Evolutionary conservation across 2,888 invertebrate genomes (phyloP), one percentile per base, ranked within the genome.

Genomic region (Itoplectis maculator): DNA sequence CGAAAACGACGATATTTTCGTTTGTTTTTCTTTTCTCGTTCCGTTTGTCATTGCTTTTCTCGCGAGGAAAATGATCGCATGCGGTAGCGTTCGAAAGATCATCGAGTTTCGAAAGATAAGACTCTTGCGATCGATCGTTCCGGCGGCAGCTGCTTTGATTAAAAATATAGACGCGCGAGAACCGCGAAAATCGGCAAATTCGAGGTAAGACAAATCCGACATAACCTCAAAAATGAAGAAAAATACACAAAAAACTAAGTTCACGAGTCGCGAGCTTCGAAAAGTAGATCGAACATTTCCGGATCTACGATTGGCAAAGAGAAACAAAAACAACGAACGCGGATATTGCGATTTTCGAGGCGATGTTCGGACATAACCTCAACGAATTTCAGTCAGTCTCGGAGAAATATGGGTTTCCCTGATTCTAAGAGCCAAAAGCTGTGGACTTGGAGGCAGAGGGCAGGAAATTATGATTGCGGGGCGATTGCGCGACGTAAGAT

Each of bases 401-500:
- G n/a, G 5, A 47, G n/a, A 47, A n/a, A 5, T 47, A 5, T 4
- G 47, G n/a, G 18, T 61, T 61, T 40, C 8, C 7, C 45, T 15
- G 61, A 37, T 2, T 2, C 7, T 65, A 90, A 63, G 90, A 91
- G 84, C 89, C 90, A 75, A 88, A 91, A 80, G 90, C 89, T 90
- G 89, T 82, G 90, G 91, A 91, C 77, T 90, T 89, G 81, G 92
- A 77, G 51, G 91, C 89, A 81, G 91, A 54, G n/a, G 82, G 90
- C 77, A 89, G 89, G 86, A 90, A 90, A 87, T 89, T 86, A 85
- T 89, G 89, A 78, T 90, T 90, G 83, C n/a, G n/a, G 15, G 89
- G 86, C 82, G 81, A 61, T 51, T 88, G 84, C 80, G 87, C 88
- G 85, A 86, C 88, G 86, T 89, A 85, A 85, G 89, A 84, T 88